A percentile compares a stretch with the other conserved stretches of the same genome.
Conservation (phyloP, 1,140 invertebrate species). For the Samia ricini region DNA sequence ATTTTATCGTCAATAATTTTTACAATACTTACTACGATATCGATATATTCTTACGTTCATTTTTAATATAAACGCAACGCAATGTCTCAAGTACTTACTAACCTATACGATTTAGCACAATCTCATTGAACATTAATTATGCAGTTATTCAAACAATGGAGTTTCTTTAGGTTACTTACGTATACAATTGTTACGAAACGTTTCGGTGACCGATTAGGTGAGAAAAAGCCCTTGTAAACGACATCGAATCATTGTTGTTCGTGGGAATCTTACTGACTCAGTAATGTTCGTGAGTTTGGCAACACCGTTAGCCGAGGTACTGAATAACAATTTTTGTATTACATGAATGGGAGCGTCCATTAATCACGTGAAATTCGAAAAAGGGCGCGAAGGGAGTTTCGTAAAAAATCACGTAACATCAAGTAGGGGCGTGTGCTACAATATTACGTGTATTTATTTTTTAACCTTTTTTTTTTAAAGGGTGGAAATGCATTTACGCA, state of each 20-base stretch:
- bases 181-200: slow-evolving; percentile 36
- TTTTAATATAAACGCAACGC: neutral
- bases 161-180: neutral
- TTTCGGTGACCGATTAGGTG: slow-evolving; percentile 31
- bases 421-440: no score
- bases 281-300: neutral
- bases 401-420: no score
- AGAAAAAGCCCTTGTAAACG: slow-evolving; percentile 32
- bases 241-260: slow-evolving; percentile 26
- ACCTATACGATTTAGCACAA: neutral
- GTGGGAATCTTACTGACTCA: slow-evolving; percentile 22
- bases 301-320: neutral
- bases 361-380: no score
- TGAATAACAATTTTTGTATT: neutral
- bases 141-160: slow-evolving; percentile 6
- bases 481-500: no score
- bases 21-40: no score
- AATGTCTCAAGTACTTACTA: neutral
- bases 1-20: no score
- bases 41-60: no score
- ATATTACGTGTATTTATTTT: no score
- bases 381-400: no score
- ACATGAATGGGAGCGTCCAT: no score
- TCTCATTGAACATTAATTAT: neutral
- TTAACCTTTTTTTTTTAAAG: no score